Conservation (phyloP, 2,888 invertebrate species). For the Steinernema carpocapsae region DNA sequence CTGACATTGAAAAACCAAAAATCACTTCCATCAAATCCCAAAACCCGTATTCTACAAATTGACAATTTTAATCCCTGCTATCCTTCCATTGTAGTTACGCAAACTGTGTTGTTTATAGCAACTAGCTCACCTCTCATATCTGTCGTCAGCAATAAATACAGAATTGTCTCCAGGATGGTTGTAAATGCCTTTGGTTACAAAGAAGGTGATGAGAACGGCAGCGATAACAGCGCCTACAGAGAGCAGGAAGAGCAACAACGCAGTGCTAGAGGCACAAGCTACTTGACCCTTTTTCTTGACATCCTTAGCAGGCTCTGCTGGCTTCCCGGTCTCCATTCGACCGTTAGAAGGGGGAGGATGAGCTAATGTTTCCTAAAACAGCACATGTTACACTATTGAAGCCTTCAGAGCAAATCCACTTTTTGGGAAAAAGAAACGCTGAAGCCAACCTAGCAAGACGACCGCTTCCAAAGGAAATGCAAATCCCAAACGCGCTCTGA, state of each 20-base stretch:
- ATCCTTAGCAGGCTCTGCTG: background rate
- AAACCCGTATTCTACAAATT: too few species aligned
- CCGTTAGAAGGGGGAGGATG: constrained; percentile 14
- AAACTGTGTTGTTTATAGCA: too few species aligned
- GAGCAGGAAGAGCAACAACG: constrained; percentile 34
- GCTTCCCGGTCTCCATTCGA: constrained; percentile 20
- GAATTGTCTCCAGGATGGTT: constrained; percentile 9
- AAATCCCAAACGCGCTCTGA: background rate
- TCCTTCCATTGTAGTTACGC: too few species aligned
- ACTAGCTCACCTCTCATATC: constrained; percentile 30
- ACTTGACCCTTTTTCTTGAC: constrained; percentile 14
- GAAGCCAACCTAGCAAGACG: background rate
- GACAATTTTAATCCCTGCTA: too few species aligned
- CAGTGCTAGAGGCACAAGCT: background rate
- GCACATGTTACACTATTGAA: background rate
- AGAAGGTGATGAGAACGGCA: constrained; percentile 46
- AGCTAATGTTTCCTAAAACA: constrained; percentile 28
- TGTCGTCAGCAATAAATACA: constrained; percentile 24
- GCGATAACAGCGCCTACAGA: constrained; percentile 40
- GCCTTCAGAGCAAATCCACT: background rate
- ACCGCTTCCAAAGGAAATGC: background rate
- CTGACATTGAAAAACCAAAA: too few species aligned
- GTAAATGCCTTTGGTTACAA: constrained; percentile 37
- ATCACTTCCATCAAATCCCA: too few species aligned
- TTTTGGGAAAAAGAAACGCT: constrained; percentile 8